Percentiles rank a stretch among this genome's conserved stretches.
Conservation (phyloP, 2,888 invertebrate genomes). For the Thelaira solivaga region DNA sequence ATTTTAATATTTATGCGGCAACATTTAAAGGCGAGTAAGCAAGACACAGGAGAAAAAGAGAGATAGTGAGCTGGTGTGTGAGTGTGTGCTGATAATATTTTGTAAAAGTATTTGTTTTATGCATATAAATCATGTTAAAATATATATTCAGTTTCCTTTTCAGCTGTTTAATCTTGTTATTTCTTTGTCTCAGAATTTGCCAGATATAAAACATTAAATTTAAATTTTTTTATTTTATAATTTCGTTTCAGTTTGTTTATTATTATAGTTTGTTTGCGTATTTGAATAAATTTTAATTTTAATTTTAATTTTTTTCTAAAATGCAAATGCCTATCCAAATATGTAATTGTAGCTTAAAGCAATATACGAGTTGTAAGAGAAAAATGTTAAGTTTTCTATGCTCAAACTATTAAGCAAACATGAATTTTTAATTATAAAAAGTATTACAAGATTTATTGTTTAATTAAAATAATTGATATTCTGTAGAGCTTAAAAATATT, state of each 20-base stretch:
- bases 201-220: constrained; percentile 4
- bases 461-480: constrained; percentile 40
- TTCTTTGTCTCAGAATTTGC: constrained; percentile 15
- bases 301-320: no score
- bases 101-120: neutral
- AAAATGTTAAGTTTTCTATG: no score
- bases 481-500: neutral
- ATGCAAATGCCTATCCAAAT: no score
- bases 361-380: neutral
- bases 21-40: no score
- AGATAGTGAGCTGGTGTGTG: no score
- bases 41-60: no score
- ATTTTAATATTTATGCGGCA: no score
- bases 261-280: neutral
- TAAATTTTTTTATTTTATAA: neutral
- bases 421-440: constrained; percentile 5
- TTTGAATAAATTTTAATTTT: neutral
- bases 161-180: constrained; percentile 1
- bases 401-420: neutral
- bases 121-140: neutral
- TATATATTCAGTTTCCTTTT: constrained; percentile 9
- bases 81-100: constrained; percentile 1
- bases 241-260: neutral
- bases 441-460: neutral
- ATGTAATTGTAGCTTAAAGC: no score